A percentile compares a stretch with the other conserved stretches of the same genome.
Conservation (phyloP, 2,888 invertebrate species). For the Zootermopsis nevadensis region DNA sequence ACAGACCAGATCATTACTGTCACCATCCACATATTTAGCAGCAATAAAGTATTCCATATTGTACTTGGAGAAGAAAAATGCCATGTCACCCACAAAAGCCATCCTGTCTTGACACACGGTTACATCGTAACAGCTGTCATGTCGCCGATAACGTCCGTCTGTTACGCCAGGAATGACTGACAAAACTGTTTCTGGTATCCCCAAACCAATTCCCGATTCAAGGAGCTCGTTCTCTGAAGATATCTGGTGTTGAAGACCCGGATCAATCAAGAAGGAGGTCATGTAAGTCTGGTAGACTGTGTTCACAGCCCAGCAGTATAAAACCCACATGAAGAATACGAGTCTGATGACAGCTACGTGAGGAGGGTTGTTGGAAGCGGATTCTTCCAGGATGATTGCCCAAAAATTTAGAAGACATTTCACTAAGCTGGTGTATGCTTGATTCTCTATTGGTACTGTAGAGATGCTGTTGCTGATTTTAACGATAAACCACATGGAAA, state of each 20-base stretch:
- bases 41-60: not conserved
- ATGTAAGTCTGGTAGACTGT: constrained; percentile 5
- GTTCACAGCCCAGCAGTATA: constrained; percentile 7
- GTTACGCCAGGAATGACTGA: not conserved
- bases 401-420: constrained; percentile 3
- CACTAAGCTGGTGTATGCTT: not conserved
- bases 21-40: not conserved
- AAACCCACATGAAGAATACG: not conserved
- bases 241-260: constrained; percentile 17
- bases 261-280: not conserved
- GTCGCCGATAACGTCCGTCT: not conserved
- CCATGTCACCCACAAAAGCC: not conserved
- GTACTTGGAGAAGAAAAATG: not conserved
- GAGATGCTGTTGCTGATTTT: not conserved
- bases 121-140: not conserved
- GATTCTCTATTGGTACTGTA: not conserved
- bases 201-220: not conserved
- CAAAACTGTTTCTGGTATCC: not conserved
- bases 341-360: not conserved
- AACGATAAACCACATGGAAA: constrained; percentile 1
- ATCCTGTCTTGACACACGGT: not conserved
- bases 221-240: constrained; percentile 9
- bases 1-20: not conserved
- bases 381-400: not conserved
- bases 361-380: not conserved